Base-by-base conservation (phyloP, 2,797 vertebrate species). In the Helicolenus hilgendorfi region DNA sequence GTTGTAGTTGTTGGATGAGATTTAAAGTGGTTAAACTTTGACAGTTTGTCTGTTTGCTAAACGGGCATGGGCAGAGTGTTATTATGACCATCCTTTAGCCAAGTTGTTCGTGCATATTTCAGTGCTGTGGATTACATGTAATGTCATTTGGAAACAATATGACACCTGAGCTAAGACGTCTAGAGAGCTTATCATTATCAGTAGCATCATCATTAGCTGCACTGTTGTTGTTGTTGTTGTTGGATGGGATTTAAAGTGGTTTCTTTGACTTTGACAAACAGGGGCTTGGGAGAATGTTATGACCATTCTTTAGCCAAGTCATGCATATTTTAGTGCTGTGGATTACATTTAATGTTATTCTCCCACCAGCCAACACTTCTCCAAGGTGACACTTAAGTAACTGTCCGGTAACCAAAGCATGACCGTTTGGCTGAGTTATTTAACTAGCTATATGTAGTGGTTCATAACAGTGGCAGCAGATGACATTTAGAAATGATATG, bases 261-360 rank as follows among this genome's bases (percentile, higher is more conserved):
- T 60, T 49, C 7, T 79, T 53, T 67, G 55, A 58, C 29, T 65
- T 6, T 2, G 7, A 14, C 33, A 41, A 72, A 26, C 7, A 53
- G 18, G 26, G 22, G 22, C 31, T 82, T 33, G 20, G 73, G 49
- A 67, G 24, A 72, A 45, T 49, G 71, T 82, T 92, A 60, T 56
- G 60, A 72, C 31, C 63, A 35, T 41, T 72, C 45, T 81, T 76
- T 49, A 33, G 79, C 68, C 58, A 85, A 70, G 65, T 73, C 76
- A 92, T 96, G 77, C 90, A 96, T 96, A 94, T 95, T 94, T 93
- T 62, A 96, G 33, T 88, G 70, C 35, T 90, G 64, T 88, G 76
- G 89, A 62, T 94, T 87, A 83, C 55, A 82, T 82, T 73, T 92
- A 63, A 81, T 88, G 79, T 72, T 89, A 77, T 79, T 86, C 75